Evolutionary conservation across 2,888 invertebrate species (phyloP).

Genomic region (Geophilus truncorum): DNA sequence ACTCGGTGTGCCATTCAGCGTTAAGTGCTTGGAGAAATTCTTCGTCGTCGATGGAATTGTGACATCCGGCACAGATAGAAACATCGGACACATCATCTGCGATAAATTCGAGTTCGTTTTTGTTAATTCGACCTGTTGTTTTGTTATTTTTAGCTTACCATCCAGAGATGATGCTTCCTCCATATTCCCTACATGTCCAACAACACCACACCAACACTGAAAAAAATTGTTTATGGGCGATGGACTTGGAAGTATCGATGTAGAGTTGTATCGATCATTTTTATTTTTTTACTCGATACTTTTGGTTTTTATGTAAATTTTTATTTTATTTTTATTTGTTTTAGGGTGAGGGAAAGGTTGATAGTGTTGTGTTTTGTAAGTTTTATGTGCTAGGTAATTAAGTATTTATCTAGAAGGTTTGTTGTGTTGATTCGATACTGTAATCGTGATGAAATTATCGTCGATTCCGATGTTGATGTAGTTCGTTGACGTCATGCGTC

Average conservation of each 20-base stretch:
- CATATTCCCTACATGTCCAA: not conserved
- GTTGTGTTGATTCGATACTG: too few species aligned
- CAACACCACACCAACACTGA: not conserved
- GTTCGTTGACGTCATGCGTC: too few species aligned
- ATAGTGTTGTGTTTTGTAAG: too few species aligned
- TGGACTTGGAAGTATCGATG: not conserved
- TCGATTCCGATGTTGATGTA: too few species aligned
- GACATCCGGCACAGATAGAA: slow-evolving; percentile 63
- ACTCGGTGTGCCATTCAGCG: slow-evolving; percentile 84
- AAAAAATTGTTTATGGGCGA: not conserved
- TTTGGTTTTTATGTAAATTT: not conserved
- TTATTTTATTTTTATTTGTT: not conserved
- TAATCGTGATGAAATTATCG: too few species aligned
- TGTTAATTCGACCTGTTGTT: not conserved
- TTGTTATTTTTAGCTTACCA: not conserved
- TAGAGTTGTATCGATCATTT: not conserved
- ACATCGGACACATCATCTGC: slow-evolving; percentile 38
- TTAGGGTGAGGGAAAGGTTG: not conserved
- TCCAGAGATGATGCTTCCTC: slow-evolving; percentile 2
- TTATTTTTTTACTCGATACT: not conserved
- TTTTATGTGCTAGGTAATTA: too few species aligned
- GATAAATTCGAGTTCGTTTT: not conserved
- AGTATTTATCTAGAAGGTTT: too few species aligned
- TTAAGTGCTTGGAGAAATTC: slow-evolving; percentile 75
- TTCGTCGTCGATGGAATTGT: slow-evolving; percentile 67